A percentile compares a stretch with the other conserved stretches of the same genome.
Conservation (phyloP, 2,113 vertebrate species). For the crab-eating macaque (Macaca fascicularis) region T2T-MFA8v1.1 NC_088386.1:91266001-91266500, state of each 20-base stretch:
- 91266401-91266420: too few relatives aligned
- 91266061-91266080: not conserved
- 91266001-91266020: not conserved
- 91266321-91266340: too few relatives aligned
- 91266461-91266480: too few relatives aligned
- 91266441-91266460: too few relatives aligned
- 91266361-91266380: too few relatives aligned
- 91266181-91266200: not conserved
- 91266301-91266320: too few relatives aligned
- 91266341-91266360: too few relatives aligned
- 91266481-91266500: too few relatives aligned
- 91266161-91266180: not conserved
- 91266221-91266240: not conserved
- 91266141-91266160: not conserved
- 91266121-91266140: not conserved
- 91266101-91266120: not conserved
- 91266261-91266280: not conserved
- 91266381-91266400: too few relatives aligned
- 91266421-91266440: too few relatives aligned
- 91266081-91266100: not conserved
- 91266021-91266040: not conserved
- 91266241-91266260: conserved; percentile 3
- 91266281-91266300: not conserved
- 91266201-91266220: not conserved
- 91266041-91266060: not conserved